phyloP scores from a whole-genome alignment of 2,113 vertebrate genomes.

The Cricetomys ansorgei region DNA sequence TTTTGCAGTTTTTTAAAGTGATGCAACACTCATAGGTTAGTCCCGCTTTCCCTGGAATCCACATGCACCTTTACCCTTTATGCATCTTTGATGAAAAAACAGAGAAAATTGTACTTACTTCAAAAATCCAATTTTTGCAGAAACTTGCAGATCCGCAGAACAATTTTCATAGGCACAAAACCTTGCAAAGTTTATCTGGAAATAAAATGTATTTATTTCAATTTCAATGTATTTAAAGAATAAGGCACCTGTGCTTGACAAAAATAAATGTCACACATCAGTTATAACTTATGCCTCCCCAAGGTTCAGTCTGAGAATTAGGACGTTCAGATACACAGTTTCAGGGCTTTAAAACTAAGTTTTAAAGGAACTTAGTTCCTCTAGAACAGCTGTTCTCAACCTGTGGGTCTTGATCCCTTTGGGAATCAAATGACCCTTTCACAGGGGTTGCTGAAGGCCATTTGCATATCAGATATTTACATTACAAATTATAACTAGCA shows the following conservation, averaged over 20 bases:
- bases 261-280: conserved; percentile 30
- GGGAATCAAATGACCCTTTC: too few species aligned
- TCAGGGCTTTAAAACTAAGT: too few species aligned
- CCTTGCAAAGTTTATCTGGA: conserved; percentile 94
- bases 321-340: background rate
- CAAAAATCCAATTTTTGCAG: conserved; percentile 90
- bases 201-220: conserved; percentile 61
- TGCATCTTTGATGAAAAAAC: background rate
- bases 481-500: too few species aligned
- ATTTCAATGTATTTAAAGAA: background rate
- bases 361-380: background rate
- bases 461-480: too few species aligned
- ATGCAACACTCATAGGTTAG: background rate
- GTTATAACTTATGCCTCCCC: background rate
- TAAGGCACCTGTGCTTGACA: background rate
- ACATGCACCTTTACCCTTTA: background rate
- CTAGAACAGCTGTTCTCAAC: too few species aligned
- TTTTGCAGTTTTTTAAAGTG: conserved; percentile 1
- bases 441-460: too few species aligned
- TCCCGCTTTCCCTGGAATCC: background rate
- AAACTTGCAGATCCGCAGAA: conserved; percentile 94
- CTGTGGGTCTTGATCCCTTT: too few species aligned
- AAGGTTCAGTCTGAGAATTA: background rate
- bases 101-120: conserved; percentile 89
- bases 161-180: conserved; percentile 93